Evolutionary conservation across 37 sponge, comb jelly and placozoan genomes (phyloP), one percentile per base, ranked within the genome.

Genomic region (Spongilla lacustris): DNA sequence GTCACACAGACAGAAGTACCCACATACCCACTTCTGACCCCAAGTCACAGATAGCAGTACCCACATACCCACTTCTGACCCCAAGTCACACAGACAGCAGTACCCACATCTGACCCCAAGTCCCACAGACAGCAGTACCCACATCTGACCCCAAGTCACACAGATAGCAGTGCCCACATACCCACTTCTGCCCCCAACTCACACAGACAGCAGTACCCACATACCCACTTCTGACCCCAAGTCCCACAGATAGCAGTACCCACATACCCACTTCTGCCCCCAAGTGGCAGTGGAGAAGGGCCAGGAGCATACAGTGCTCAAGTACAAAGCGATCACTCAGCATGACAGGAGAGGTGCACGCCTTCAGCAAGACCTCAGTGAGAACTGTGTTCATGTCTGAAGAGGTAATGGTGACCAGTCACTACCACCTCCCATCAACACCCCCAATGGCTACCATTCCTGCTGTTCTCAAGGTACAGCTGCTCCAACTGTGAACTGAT

Each of bases 281-380:
- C 27, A 93, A 86, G 24, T 82, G 87, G 22, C 50, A 71, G 66
- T 89, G 90, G 36, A 97, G 71, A 17, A 93, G 76, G n/a, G 96
- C 92, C 25, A 98, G 85, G 28, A 96, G 77, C 84, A 94, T 86
- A 69, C 90, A 81, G 78, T 94, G 89, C 36, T 96, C 96, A 72
- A 95, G 79, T 12, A 85, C 81, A 74, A 97, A 85, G 34, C 82
- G 84, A 74, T 89, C 93, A 17, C 85, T 78, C 21, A 95, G 69
- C 75, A 86, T 67, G 0, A 79, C 71, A 0, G 86, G 82, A 5
- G 48, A 8, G 8, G 91, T 66, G 75, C 96, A 95, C 10, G 90
- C 78, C 72, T 85, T 81, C 76, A 88, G 23, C 36, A 96, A 38
- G 17, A 83, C 85, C 32, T 78, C 87, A 76, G 81, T 82, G 68